These are phyloP conservation scores for Tetrao urogallus DNA, from an alignment of 2,113 vertebrate genomes.

Conservation along the genomic window DNA sequence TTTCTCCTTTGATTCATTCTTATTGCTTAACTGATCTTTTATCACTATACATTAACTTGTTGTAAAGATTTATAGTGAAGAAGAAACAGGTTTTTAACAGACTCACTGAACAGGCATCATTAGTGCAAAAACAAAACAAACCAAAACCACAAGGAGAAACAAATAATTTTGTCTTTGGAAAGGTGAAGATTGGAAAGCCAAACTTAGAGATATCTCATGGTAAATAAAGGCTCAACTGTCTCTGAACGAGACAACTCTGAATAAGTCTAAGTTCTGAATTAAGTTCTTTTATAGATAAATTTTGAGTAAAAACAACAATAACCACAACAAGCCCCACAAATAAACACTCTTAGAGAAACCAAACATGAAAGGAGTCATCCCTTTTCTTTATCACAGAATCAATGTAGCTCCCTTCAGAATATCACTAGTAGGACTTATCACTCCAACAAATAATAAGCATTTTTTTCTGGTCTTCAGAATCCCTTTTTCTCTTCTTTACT, in stretches of 20 bases:
- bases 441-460: background rate
- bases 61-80: background rate
- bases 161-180: background rate
- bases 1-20: background rate
- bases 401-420: background rate
- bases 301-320: background rate
- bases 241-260: background rate
- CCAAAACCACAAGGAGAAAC: background rate
- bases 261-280: background rate
- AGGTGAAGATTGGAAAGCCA: background rate
- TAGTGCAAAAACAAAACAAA: background rate
- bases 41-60: background rate
- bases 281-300: background rate
- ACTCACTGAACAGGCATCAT: accelerated
- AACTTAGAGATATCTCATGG: background rate
- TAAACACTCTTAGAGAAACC: background rate
- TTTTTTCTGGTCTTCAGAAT: background rate
- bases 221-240: background rate
- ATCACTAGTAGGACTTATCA: background rate
- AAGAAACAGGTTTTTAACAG: background rate
- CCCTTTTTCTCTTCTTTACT: background rate
- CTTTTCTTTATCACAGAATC: background rate
- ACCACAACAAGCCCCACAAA: background rate
- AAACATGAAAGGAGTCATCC: background rate
- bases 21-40: background rate